Base-by-base conservation (phyloP, 2,888 invertebrate genomes). In the Theristus sp. region DNA sequence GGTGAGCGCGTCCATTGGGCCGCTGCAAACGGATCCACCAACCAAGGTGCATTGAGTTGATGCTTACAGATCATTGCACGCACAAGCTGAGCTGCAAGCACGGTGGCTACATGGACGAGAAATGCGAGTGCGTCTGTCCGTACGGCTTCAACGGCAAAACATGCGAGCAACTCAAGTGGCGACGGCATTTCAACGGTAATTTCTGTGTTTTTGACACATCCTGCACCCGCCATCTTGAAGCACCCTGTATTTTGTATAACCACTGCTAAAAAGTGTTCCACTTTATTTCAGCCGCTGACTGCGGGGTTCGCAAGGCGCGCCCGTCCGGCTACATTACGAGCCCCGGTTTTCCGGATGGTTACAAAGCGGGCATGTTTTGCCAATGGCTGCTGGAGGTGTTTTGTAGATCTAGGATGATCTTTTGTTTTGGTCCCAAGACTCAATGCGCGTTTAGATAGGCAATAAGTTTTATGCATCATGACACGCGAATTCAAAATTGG, bases 351-450 rank as follows among this genome's bases (percentile, higher is more conserved):
- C 62, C 62, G 2, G 10, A 28, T 1, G 47, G 53, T n/a, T 60
- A 60, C 27, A 28, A 47, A 1, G 24, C 46, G 1, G 57, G 53
- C 1, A 20, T 29, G 22, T 56, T 60, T n/a, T 62, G 62, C 46
- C 60, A 62, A 47, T 62, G 62, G 62, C 57, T 60, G 30, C 2
- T 58, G 2, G 27, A 56, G 24, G 56, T 55, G 25, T n/a, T n/a
- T n/a, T n/a, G n/a, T n/a, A n/a, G n/a, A n/a, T n/a, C n/a, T n/a
- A n/a, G n/a, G n/a, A n/a, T n/a, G n/a, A n/a, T n/a, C n/a, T n/a
- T n/a, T n/a, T n/a, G n/a, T n/a, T n/a, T n/a, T n/a, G n/a, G n/a
- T n/a, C n/a, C n/a, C n/a, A n/a, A n/a, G n/a, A n/a, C n/a, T n/a
- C n/a, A n/a, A n/a, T n/a, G n/a, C n/a, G n/a, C n/a, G n/a, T n/a